A percentile compares a stretch with the other conserved stretches of the same genome.
phyloP scores from a whole-genome alignment of 2,113 vertebrate species.

The Oreochromis aureus region DNA sequence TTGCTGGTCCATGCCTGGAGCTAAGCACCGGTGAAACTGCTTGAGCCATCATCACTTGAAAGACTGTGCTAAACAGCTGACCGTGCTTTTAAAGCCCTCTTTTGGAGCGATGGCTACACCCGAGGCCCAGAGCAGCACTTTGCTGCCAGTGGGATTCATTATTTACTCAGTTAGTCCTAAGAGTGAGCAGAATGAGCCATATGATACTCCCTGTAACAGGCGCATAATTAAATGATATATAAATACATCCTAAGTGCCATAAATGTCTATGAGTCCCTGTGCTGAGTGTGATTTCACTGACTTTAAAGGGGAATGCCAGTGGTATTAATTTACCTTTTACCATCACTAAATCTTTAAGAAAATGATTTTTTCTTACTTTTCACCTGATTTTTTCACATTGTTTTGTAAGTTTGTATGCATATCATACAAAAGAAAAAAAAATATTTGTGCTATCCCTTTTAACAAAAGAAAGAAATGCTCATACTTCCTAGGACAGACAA shows the following conservation, averaged over 20 bases:
- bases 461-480: neutral
- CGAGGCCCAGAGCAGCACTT: constrained; percentile 30
- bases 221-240: neutral
- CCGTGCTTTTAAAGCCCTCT: neutral
- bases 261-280: neutral
- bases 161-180: neutral
- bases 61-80: constrained; percentile 21
- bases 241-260: neutral
- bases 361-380: neutral
- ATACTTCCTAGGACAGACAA: neutral
- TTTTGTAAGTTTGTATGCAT: neutral
- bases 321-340: neutral
- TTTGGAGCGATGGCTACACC: neutral
- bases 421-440: neutral
- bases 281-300: neutral
- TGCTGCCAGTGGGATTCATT: constrained; percentile 22
- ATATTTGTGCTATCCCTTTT: neutral
- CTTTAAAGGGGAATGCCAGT: neutral
- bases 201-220: neutral
- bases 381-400: neutral
- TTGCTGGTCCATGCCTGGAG: neutral
- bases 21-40: neutral
- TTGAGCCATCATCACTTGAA: constrained; percentile 4
- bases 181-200: neutral
- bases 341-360: neutral